Evolutionary conservation across 2,113 vertebrate genomes (phyloP), one percentile per base, ranked within the genome.

Genomic region (Excalfactoria chinensis): DNA sequence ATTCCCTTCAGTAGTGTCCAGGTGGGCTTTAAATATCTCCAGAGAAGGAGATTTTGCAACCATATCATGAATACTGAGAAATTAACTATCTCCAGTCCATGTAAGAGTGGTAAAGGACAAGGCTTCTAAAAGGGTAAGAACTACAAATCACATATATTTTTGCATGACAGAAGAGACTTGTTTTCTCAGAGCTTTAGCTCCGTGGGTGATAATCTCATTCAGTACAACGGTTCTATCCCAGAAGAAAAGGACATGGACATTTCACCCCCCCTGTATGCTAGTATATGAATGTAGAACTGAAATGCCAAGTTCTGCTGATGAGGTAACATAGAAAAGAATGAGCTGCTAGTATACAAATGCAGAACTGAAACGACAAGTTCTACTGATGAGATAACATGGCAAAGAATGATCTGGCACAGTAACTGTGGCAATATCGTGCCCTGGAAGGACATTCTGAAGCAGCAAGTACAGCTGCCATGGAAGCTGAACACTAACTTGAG

Each of bases 361-460:
- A 34, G 43, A 41, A 13, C 37, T 48, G 53, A 66, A 82, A 46
- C 4, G 21, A 9, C 13, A 7, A 14, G 11, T 28, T 41, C 10
- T 1, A 2, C 26, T 28, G 32, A 8, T 58, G 13, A 1, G 4
- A 12, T 21, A 44, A 80, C 11, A 12, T 56, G 59, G 25, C 0
- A 0, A 35, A 4, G 23, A 37, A 81, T 60, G 18, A 76, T 40
- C 11, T 1, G 0, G 41, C n/a, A 17, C 14, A 20, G 28, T 13
- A 44, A 18, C 18, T 55, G 5, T 0, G 2, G 13, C 63, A 75
- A 13, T 9, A 1, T 35, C 44, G 46, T 2, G 6, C 30, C 7
- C 20, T 5, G 16, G 7, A 0, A 0, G 10, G 5, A 2, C 41
- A 48, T 70, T n/a, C 51, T 0, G 0, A 1, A 5, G n/a, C 25